Base-by-base conservation (phyloP, 2,797 vertebrate species). In the Rhincodon typus region DNA sequence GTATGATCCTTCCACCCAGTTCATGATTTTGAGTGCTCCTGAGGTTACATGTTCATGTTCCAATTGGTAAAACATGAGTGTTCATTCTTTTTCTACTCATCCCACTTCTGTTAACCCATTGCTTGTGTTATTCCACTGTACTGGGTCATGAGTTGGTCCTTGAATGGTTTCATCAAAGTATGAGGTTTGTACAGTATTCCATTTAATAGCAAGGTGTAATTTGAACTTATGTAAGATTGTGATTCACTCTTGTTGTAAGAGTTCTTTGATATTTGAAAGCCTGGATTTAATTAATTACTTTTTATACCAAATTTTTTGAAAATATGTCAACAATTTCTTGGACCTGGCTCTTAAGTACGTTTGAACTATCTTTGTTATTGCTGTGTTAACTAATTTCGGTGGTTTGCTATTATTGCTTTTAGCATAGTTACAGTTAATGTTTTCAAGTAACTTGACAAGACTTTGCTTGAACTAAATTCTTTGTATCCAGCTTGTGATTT, bases 391-490 rank as follows among this genome's bases (percentile, higher is more conserved):
- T 93, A 10, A 93, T 69, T 93, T 93, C 66, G 69, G 90, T 23
- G 69, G 90, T 23, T 66, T 69, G 90, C 90, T 53, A 42, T n/a
- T 93, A 38, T 67, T 93, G 66, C n/a, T 84, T 46, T 66, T 93
- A 69, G 23, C 21, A 66, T 93, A 93, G n/a, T 69, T 93, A 66
- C 34, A 91, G 88, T 66, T 91, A 91, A 93, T 67, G 62, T 93
- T 67, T 93, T 91, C 62, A 67, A 62, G 66, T 93, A 93, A 69
- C 90, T 67, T 62, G 34, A 38, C 62, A 69, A 19, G 15, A 91
- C 53, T 53, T 62, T 93, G 42, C 38, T 84, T 93, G 62, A 25
- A 42, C 42, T 42, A 69, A 93, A 42, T 69, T 93, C 21, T 90
- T 42, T 93, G 62, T 90, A 17, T 93, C n/a, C 62, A 93, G 88